These are phyloP conservation scores for Andrena praecox DNA, from an alignment of 2,888 invertebrate species.

Conservation along the genomic window DNA sequence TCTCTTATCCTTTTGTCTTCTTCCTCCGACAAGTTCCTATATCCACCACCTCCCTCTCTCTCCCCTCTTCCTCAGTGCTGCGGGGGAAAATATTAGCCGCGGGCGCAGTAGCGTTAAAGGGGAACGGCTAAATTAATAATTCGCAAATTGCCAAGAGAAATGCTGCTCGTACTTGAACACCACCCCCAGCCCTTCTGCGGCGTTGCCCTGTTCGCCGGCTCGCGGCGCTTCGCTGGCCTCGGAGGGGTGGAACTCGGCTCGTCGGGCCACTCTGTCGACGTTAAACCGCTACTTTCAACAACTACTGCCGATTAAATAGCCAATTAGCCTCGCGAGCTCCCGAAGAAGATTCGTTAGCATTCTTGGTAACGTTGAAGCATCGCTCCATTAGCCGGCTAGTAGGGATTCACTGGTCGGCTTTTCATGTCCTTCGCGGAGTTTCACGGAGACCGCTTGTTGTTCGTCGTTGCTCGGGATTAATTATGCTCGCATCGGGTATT, in stretches of 20 bases:
- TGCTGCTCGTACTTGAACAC: conserved; percentile 42
- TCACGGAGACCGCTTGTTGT: background rate
- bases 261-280: conserved; percentile 25
- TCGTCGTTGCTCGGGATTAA: conserved; percentile 25
- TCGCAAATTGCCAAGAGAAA: conserved; percentile 70
- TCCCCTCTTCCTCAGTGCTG: conserved; percentile 18
- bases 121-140: conserved; percentile 75
- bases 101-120: conserved; percentile 67
- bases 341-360: conserved; percentile 30
- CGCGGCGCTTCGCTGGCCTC: conserved; percentile 19
- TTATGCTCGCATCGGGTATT: conserved; percentile 26
- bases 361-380: conserved; percentile 12
- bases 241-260: conserved; percentile 8
- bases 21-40: conserved; percentile 12
- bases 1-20: conserved; percentile 22
- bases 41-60: conserved; percentile 10
- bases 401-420: background rate
- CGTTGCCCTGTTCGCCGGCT: conserved; percentile 44
- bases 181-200: background rate
- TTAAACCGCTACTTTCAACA: conserved; percentile 33
- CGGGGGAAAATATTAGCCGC: conserved; percentile 69
- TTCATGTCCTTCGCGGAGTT: background rate
- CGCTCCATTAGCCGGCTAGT: background rate
- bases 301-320: conserved; percentile 53
- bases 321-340: conserved; percentile 40